Conservation (phyloP, 1,140 invertebrate species). For the Hylaeus volcanicus region DNA sequence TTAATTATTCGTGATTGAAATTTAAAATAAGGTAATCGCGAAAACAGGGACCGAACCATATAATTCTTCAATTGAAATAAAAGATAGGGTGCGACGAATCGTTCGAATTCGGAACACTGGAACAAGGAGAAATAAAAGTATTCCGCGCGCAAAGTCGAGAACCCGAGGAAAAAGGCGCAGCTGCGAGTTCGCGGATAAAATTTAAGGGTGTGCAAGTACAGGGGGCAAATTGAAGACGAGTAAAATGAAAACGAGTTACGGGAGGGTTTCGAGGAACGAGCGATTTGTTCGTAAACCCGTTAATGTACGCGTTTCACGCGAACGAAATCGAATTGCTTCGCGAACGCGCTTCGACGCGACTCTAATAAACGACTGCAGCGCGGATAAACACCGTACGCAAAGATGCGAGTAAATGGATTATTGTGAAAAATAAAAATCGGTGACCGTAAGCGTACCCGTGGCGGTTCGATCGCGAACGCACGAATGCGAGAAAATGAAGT, state of each 20-base stretch:
- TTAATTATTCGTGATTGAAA: too few relatives aligned
- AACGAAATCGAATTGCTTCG: constrained; percentile 8
- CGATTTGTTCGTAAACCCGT: constrained; percentile 28
- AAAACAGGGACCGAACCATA: too few relatives aligned
- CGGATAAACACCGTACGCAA: constrained; percentile 35
- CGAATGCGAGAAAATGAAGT: constrained; percentile 24
- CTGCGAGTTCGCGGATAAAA: background rate
- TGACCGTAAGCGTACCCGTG: background rate
- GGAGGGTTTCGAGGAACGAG: constrained; percentile 10
- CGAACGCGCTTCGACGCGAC: constrained; percentile 2
- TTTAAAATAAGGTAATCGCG: too few relatives aligned
- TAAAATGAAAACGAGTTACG: constrained; percentile 1
- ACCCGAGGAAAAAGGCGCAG: background rate
- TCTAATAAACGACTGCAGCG: constrained; percentile 33
- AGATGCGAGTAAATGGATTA: constrained; percentile 32
- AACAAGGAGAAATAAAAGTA: background rate
- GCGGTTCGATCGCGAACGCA: constrained; percentile 29
- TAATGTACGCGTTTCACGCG: constrained; percentile 40
- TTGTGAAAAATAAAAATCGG: constrained; percentile 45
- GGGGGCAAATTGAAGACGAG: background rate
- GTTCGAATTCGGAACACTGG: background rate
- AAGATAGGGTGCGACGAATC: background rate
- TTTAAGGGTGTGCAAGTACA: background rate
- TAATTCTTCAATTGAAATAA: too few relatives aligned
- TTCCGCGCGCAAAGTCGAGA: background rate